Percentiles rank a stretch among this genome's conserved stretches.
phyloP scores from a whole-genome alignment of 2,797 vertebrate genomes.

The Tolypeutes matacus region DNA sequence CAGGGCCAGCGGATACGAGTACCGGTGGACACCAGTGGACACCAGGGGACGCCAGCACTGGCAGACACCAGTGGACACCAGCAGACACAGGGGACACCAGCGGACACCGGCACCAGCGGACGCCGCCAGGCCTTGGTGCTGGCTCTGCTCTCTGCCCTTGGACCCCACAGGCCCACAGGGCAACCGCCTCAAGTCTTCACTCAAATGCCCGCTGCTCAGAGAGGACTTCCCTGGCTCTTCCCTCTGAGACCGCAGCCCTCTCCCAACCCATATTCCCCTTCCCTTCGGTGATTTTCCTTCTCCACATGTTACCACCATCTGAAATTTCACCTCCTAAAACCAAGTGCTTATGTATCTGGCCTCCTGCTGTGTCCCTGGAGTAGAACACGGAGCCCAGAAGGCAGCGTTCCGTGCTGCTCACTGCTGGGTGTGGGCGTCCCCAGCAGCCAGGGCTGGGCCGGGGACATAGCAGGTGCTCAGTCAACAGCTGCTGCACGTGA shows the following conservation, averaged over 20 bases:
- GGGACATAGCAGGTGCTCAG: rapidly evolving
- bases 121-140: too few species aligned
- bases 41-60: too few species aligned
- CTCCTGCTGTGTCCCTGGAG: not conserved
- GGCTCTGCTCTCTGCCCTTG: not conserved
- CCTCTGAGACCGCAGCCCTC: rapidly evolving
- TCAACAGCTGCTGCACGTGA: rapidly evolving
- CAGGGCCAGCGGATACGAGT: too few species aligned
- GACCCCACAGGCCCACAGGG: rapidly evolving
- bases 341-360: rapidly evolving
- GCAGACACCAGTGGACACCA: too few species aligned
- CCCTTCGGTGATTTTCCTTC: not conserved
- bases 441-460: not conserved
- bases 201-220: too few species aligned
- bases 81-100: too few species aligned
- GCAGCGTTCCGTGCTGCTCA: not conserved
- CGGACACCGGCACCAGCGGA: too few species aligned
- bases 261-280: not conserved
- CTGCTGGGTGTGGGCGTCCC: not conserved
- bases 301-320: not conserved
- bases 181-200: not conserved
- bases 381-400: rapidly evolving
- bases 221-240: not conserved
- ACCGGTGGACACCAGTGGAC: too few species aligned
- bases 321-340: not conserved